phyloP scores from a whole-genome alignment of 2,888 invertebrate genomes.

The Psylliodes chrysocephalus region DNA sequence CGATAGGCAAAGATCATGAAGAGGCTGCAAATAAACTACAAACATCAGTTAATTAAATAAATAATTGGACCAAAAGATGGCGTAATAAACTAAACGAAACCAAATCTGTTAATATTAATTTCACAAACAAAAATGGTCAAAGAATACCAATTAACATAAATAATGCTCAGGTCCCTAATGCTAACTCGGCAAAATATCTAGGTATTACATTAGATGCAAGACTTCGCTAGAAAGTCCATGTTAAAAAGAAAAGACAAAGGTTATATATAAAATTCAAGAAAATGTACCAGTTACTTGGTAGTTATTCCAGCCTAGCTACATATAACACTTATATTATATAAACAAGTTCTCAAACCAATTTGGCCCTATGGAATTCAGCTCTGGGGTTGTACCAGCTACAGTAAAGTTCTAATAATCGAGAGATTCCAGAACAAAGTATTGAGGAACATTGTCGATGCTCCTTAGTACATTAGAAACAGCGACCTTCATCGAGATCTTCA shows the following conservation, averaged over 20 bases:
- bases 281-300: not conserved
- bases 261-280: not conserved
- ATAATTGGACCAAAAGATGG: slow-evolving; percentile 6
- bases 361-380: not conserved
- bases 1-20: not conserved
- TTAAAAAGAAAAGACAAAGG: not conserved
- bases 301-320: not conserved
- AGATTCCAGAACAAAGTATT: not conserved
- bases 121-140: slow-evolving; percentile 7
- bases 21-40: not conserved
- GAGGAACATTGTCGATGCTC: not conserved
- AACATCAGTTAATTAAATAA: not conserved
- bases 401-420: not conserved
- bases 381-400: not conserved
- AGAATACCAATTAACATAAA: not conserved
- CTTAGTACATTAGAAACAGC: not conserved
- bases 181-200: not conserved
- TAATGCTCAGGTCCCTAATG: not conserved
- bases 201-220: not conserved
- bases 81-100: not conserved
- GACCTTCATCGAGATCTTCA: not conserved
- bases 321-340: not conserved
- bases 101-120: slow-evolving; percentile 1
- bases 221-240: not conserved
- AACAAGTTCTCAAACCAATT: not conserved